These are phyloP conservation scores for Thymelicus sylvestris DNA, from an alignment of 2,888 invertebrate genomes.

Conservation along the genomic window DNA sequence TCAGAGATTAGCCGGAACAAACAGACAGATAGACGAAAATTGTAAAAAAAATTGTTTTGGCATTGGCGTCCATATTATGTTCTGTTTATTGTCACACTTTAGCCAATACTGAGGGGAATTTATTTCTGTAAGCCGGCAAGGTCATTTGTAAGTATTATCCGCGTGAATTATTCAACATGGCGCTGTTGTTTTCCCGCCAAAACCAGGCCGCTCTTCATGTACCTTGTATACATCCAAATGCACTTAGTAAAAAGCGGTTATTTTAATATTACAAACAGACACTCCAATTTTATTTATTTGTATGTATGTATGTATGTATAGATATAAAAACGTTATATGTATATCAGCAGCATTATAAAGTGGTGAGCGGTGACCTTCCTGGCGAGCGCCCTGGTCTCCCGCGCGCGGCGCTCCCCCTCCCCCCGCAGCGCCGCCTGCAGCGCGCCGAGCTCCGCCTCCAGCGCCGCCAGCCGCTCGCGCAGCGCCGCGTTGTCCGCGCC, in stretches of 20 bases:
- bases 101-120: conserved; percentile 42
- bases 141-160: conserved; percentile 70
- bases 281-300: no score
- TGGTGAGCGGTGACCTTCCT: conserved; percentile 59
- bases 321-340: no score
- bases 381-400: conserved; percentile 71
- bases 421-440: conserved; percentile 54
- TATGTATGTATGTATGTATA: no score
- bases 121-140: conserved; percentile 54
- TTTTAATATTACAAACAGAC: no score
- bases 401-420: conserved; percentile 62
- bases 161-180: conserved; percentile 70
- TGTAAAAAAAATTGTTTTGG: no score
- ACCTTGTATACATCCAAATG: no score
- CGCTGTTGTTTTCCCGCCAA: conserved; percentile 70
- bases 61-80: conserved; percentile 58
- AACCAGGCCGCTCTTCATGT: conserved; percentile 29
- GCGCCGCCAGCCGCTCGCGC: conserved; percentile 54
- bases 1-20: no score
- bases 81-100: conserved; percentile 54
- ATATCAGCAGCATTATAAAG: no score
- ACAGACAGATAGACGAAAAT: no score
- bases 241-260: no score
- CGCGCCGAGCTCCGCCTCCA: conserved; percentile 53
- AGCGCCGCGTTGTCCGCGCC: conserved; percentile 69